phyloP scores from a whole-genome alignment of 1,140 invertebrate species.

The Diorhabda carinulata region DNA sequence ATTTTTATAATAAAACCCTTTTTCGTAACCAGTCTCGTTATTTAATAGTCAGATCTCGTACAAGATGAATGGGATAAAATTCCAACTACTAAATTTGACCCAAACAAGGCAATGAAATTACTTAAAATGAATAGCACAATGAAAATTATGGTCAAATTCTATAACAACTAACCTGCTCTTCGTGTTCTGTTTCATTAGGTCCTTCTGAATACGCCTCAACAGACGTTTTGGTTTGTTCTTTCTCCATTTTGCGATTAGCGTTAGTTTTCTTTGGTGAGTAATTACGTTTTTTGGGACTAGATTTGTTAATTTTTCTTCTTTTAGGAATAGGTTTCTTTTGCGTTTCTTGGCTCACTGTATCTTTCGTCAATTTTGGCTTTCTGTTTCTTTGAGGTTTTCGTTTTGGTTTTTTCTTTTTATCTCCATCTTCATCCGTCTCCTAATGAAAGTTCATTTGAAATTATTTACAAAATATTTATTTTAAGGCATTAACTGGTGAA shows the following conservation, averaged over 20 bases:
- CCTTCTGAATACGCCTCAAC: constrained; percentile 4
- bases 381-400: constrained; percentile 12
- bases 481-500: no score
- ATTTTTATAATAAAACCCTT: no score
- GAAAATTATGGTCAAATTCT: no score
- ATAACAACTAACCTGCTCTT: constrained; percentile 14
- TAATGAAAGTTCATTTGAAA: constrained; percentile 19
- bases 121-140: no score
- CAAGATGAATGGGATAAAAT: no score
- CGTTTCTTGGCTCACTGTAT: constrained; percentile 14
- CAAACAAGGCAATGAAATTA: no score
- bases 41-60: no score
- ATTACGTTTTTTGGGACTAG: constrained; percentile 23
- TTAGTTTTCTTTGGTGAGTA: constrained; percentile 23
- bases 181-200: constrained; percentile 4
- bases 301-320: constrained; percentile 15
- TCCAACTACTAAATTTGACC: no score
- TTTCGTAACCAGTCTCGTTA: no score
- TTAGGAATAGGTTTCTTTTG: not conserved
- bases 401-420: constrained; percentile 30
- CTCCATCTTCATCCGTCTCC: constrained; percentile 40
- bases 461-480: not conserved
- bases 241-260: not conserved
- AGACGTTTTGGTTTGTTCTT: not conserved
- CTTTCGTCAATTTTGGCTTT: constrained; percentile 10